phyloP scores from a whole-genome alignment of 2,797 vertebrate genomes.

The Sardinella longiceps region DNA sequence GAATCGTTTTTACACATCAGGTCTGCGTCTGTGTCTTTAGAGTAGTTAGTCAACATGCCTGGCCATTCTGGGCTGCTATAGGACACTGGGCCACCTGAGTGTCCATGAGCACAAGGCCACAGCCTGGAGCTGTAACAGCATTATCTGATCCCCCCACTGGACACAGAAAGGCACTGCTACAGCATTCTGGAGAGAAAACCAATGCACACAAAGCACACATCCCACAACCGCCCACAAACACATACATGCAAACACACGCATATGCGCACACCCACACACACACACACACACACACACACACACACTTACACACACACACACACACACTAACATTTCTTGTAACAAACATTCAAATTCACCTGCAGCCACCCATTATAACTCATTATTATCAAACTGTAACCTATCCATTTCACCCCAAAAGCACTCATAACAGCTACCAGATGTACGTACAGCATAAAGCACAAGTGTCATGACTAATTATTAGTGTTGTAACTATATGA shows the following conservation, averaged over 20 bases:
- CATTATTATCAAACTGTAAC: background rate
- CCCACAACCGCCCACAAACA: slow-evolving; percentile 42
- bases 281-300: slow-evolving; percentile 21
- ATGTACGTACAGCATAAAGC: too few relatives aligned
- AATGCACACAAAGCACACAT: slow-evolving; percentile 15
- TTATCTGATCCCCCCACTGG: slow-evolving; percentile 52
- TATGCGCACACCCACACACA: too few relatives aligned
- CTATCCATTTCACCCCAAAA: background rate
- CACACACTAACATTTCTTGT: background rate
- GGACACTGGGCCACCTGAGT: background rate
- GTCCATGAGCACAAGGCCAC: slow-evolving; percentile 44
- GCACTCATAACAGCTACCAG: background rate
- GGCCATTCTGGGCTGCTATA: too few relatives aligned
- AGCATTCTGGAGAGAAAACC: background rate
- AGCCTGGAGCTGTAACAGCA: slow-evolving; percentile 32
- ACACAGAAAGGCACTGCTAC: slow-evolving; percentile 45
- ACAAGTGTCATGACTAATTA: background rate
- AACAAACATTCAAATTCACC: background rate
- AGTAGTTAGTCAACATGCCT: too few relatives aligned
- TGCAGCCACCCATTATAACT: background rate
- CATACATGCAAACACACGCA: background rate
- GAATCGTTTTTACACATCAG: too few relatives aligned
- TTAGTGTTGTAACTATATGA: background rate
- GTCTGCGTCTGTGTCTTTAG: too few relatives aligned
- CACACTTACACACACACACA: background rate